A percentile compares a stretch with the other conserved stretches of the same genome.
phyloP scores from a whole-genome alignment of 2,888 invertebrate species.

The Epistrophe eligans region DNA sequence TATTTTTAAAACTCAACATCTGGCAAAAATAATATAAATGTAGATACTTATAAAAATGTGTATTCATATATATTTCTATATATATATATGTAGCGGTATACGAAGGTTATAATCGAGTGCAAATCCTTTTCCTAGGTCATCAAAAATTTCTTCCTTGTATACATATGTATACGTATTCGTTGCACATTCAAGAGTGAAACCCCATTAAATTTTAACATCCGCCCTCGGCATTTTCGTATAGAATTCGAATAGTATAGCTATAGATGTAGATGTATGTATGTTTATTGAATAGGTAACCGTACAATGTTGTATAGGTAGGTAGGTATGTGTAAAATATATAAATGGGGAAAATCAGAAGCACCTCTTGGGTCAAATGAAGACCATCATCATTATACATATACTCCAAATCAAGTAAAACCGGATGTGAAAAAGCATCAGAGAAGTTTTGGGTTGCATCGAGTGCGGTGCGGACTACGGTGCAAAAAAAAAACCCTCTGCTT shows the following conservation, averaged over 20 bases:
- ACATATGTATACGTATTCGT: conserved; percentile 15
- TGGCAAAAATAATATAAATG: conserved; percentile 8
- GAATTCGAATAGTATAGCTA: neutral
- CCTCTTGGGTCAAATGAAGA: conserved; percentile 19
- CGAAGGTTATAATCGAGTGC: conserved; percentile 43
- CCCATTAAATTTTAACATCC: conserved; percentile 65
- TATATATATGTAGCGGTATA: neutral
- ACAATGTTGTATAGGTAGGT: no score
- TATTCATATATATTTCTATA: neutral
- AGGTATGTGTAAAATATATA: conserved; percentile 10
- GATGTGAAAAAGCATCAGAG: conserved; percentile 54
- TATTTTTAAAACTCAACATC: conserved; percentile 13
- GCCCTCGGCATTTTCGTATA: conserved; percentile 19
- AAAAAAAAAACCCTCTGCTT: neutral
- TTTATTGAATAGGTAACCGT: no score
- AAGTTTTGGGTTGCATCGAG: conserved; percentile 33
- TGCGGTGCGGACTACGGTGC: neutral
- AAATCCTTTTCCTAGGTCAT: conserved; percentile 60
- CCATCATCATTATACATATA: neutral
- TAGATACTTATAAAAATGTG: neutral
- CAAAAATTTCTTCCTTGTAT: conserved; percentile 43
- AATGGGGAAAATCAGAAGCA: conserved; percentile 39
- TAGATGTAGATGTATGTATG: no score
- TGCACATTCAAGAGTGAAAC: conserved; percentile 36
- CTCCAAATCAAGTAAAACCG: conserved; percentile 50